A percentile compares a stretch with the other conserved stretches of the same genome.
Conservation (phyloP, 2,113 vertebrate genomes). For the Jaculus jaculus region DNA sequence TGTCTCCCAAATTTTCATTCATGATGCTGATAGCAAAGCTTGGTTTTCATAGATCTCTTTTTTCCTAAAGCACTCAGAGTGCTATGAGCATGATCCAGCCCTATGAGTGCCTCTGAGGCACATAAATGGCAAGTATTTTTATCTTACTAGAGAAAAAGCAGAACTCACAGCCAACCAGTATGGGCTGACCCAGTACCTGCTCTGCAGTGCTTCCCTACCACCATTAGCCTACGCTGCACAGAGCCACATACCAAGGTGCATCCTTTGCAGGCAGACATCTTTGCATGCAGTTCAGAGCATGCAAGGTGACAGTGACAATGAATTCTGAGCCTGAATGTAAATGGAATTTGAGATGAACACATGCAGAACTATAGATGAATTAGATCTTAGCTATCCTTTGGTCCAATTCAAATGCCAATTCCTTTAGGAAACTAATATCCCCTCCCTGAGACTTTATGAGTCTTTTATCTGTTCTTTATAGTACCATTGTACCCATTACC, state of each 20-base stretch:
- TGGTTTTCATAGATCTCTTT: slow-evolving; percentile 54
- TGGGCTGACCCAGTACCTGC: neutral
- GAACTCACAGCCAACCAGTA: neutral
- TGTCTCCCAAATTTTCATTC: neutral
- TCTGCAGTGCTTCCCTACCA: neutral
- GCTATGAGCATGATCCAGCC: slow-evolving; percentile 37
- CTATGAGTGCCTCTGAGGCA: slow-evolving; percentile 26
- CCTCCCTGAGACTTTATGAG: neutral
- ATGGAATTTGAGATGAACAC: slow-evolving; percentile 11
- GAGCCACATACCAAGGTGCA: neutral
- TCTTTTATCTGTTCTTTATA: neutral
- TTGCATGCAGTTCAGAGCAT: neutral
- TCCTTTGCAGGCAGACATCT: neutral
- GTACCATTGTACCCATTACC: accelerated
- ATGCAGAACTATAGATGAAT: neutral
- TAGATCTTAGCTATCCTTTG: neutral
- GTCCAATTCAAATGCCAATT: neutral
- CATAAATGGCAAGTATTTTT: slow-evolving; percentile 72
- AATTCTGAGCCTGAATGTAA: neutral
- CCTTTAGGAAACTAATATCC: neutral
- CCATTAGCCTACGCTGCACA: neutral
- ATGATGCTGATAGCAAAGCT: neutral
- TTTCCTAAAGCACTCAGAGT: slow-evolving; percentile 32
- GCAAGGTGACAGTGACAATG: neutral
- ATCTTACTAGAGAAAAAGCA: slow-evolving; percentile 45